These are phyloP conservation scores for Sander vitreus DNA, from an alignment of 2,113 vertebrate species.

Conservation along the genomic window DNA sequence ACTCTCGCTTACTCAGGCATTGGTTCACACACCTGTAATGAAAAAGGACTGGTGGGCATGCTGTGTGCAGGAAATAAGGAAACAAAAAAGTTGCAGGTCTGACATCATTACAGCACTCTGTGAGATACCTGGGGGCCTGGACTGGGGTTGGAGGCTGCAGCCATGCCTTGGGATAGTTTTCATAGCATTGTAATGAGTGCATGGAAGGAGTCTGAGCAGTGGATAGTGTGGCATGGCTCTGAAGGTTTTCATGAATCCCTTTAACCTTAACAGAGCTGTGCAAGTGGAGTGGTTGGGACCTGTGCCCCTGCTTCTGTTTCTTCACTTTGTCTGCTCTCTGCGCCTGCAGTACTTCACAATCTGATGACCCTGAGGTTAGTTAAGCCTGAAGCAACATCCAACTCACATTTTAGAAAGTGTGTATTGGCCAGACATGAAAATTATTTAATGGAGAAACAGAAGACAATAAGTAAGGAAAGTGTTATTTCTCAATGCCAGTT, in stretches of 20 bases:
- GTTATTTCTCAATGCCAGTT: constrained; percentile 34
- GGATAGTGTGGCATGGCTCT: constrained; percentile 23
- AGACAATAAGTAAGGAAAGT: constrained; percentile 5
- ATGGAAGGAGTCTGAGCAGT: constrained; percentile 44
- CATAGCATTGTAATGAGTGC: constrained; percentile 60
- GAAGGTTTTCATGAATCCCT: constrained; percentile 60
- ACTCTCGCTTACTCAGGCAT: constrained; percentile 33
- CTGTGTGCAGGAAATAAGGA: constrained; percentile 66
- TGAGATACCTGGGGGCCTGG: constrained; percentile 56
- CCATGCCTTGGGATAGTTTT: constrained; percentile 38
- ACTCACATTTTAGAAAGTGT: constrained; percentile 17
- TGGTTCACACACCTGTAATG: constrained; percentile 70
- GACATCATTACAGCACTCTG: constrained; percentile 62
- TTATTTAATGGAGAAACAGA: constrained; percentile 16
- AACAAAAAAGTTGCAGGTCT: constrained; percentile 41
- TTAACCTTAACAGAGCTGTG: constrained; percentile 44
- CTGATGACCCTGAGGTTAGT: constrained; percentile 49
- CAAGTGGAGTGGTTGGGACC: constrained; percentile 43
- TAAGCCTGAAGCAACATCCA: constrained; percentile 13
- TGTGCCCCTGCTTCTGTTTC: constrained; percentile 37
- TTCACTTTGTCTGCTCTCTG: constrained; percentile 52
- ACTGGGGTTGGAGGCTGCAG: constrained; percentile 22
- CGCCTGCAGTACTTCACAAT: constrained; percentile 45
- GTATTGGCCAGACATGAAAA: not conserved
- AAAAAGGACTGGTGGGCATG: constrained; percentile 54